Percentiles rank a stretch among this genome's conserved stretches.
phyloP scores from a whole-genome alignment of 2,888 invertebrate species.

The Auanema freiburgensis region DNA sequence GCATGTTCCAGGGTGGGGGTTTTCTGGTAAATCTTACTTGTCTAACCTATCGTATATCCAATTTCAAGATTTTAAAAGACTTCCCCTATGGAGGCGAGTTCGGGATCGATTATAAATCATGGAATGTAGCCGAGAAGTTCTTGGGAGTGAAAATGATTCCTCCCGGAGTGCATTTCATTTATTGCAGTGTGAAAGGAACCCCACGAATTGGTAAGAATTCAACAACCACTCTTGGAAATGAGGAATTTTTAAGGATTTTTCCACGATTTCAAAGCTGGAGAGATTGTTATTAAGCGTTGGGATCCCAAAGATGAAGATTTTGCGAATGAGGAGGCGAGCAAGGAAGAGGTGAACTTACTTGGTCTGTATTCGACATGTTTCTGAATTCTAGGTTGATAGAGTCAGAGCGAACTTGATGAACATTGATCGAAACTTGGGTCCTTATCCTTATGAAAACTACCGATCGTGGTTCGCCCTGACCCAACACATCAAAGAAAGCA shows the following conservation, averaged over 20 bases:
- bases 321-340: constrained; percentile 28
- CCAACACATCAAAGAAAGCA: constrained; percentile 35
- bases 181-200: constrained; percentile 65
- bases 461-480: constrained; percentile 75
- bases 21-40: constrained; percentile 34
- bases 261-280: constrained; percentile 79
- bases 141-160: constrained; percentile 98
- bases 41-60: not conserved
- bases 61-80: constrained; percentile 73
- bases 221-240: constrained; percentile 70
- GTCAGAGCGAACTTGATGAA: constrained; percentile 72
- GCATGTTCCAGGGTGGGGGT: constrained; percentile 44
- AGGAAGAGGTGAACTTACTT: constrained; percentile 31
- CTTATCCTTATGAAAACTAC: constrained; percentile 87
- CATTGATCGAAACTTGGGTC: constrained; percentile 80
- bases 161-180: constrained; percentile 89
- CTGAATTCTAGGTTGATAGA: constrained; percentile 32
- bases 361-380: not conserved
- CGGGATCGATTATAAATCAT: constrained; percentile 89
- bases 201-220: constrained; percentile 40
- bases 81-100: constrained; percentile 90
- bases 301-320: constrained; percentile 77
- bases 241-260: constrained; percentile 74
- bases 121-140: constrained; percentile 88
- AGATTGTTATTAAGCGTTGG: constrained; percentile 87